Base-by-base conservation (phyloP, 2,888 invertebrate genomes). In the Ligdia adustata region DNA sequence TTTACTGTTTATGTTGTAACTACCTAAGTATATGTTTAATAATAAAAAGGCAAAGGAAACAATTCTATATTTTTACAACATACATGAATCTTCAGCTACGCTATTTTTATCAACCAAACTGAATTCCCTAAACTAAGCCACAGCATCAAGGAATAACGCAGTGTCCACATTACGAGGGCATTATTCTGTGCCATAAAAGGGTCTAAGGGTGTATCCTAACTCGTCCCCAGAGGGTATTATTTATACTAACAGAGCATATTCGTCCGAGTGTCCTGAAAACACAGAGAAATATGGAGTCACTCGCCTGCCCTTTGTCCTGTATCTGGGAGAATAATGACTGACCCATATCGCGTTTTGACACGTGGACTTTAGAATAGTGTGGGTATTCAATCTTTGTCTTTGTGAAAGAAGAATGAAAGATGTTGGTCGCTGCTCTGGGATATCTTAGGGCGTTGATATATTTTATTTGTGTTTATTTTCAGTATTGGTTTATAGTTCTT, bases 171-270 rank as follows among this genome's bases (percentile, higher is more conserved):
- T 69, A 64, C 62, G 59, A 57, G 60, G 61, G 62, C 64, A 66
- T 69, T 72, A 72, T 66, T 64, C 66, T 64, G 67, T 66, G 66
- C 71, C 72, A 75, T 79, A 79, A 78, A 77, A 75, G 80, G 77
- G 77, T 73, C 69, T 69, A 66, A 72, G 72, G 75, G 65, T 62
- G 53, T 55, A 62, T 61, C 60, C 70, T 73, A 72, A 80, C 73
- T 69, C 62, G 71, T 71, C 81, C 78, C 81, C 31, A 24, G 75
- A 44, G 73, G 73, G 59, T 72, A 75, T 80, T 75, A 80, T 79
- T 79, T 79, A 81, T 75, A 67, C 63, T 52, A 60, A 55, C 61
- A 44, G 39, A 61, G 56, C 62, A 57, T 62, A 66, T 64, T 64
- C 66, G 62, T 64, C 63, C 60, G 59, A 52, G 57, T 60, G 69